These are phyloP conservation scores for Tenthredo livida DNA, from an alignment of 2,888 invertebrate species.

Conservation along the genomic window DNA sequence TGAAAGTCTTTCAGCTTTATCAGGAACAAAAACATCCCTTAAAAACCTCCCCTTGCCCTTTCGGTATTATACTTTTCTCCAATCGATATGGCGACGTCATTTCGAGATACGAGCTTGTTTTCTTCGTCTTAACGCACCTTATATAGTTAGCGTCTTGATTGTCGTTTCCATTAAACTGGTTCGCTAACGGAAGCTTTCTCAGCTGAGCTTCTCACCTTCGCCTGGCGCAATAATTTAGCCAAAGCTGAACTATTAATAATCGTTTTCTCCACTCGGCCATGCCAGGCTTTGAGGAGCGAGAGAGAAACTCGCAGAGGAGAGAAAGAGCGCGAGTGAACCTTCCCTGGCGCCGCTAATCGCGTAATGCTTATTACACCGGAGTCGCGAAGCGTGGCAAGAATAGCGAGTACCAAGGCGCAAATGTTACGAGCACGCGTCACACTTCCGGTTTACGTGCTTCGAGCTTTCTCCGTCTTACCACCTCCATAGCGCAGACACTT, in stretches of 20 bases:
- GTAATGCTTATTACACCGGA: conserved; percentile 64
- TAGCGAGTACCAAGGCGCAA: conserved; percentile 55
- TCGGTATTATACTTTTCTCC: neutral
- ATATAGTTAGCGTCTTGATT: conserved; percentile 26
- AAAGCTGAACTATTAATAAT: conserved; percentile 66
- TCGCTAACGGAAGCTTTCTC: conserved; percentile 14
- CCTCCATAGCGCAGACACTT: conserved; percentile 37
- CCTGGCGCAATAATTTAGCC: conserved; percentile 63
- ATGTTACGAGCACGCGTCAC: conserved; percentile 49
- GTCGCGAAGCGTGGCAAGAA: conserved; percentile 58
- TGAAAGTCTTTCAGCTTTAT: neutral
- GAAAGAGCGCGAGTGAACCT: conserved; percentile 1
- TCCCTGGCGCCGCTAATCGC: conserved; percentile 44
- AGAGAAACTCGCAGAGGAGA: neutral
- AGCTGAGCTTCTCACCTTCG: neutral
- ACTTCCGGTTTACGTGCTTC: conserved; percentile 49
- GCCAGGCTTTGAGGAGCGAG: conserved; percentile 34
- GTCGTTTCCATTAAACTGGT: conserved; percentile 19
- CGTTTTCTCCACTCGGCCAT: conserved; percentile 54
- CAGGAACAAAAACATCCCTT: conserved; percentile 15
- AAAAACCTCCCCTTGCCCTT: neutral
- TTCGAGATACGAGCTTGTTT: neutral
- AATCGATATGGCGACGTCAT: neutral
- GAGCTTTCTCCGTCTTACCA: conserved; percentile 25
- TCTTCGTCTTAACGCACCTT: neutral